Conservation (phyloP, 1,140 invertebrate genomes). For the Zophobas morio region DNA sequence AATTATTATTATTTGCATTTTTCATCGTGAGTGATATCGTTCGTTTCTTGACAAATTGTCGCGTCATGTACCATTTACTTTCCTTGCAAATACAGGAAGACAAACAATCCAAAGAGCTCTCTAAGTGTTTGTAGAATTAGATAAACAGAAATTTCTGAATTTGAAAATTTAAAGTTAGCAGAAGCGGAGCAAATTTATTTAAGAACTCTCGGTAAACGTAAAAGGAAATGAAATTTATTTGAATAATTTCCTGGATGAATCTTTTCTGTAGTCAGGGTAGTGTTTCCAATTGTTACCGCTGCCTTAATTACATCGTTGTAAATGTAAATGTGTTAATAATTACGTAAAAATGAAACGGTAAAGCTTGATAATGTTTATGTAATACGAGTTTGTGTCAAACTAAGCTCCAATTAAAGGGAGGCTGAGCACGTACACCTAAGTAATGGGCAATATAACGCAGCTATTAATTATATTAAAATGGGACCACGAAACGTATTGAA, state of each 20-base stretch:
- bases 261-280: not conserved
- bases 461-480: constrained; percentile 17
- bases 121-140: not conserved
- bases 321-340: not conserved
- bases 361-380: constrained; percentile 9
- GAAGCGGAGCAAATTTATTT: not conserved
- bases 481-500: constrained; percentile 4
- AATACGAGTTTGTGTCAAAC: not conserved
- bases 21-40: no score
- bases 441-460: constrained; percentile 14
- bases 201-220: not conserved
- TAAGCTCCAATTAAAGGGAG: constrained; percentile 13
- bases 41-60: no score
- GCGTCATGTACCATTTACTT: no score
- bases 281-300: not conserved
- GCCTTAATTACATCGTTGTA: not conserved
- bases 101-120: not conserved
- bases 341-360: constrained; percentile 8
- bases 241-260: not conserved
- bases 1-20: no score
- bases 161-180: not conserved
- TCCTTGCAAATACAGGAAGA: no score
- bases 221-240: not conserved
- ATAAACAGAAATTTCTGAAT: not conserved
- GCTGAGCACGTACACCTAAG: constrained; percentile 8